A percentile compares a stretch with the other conserved stretches of the same genome.
Conservation (phyloP, 2,888 invertebrate species). For the Zonitis immaculata region DNA sequence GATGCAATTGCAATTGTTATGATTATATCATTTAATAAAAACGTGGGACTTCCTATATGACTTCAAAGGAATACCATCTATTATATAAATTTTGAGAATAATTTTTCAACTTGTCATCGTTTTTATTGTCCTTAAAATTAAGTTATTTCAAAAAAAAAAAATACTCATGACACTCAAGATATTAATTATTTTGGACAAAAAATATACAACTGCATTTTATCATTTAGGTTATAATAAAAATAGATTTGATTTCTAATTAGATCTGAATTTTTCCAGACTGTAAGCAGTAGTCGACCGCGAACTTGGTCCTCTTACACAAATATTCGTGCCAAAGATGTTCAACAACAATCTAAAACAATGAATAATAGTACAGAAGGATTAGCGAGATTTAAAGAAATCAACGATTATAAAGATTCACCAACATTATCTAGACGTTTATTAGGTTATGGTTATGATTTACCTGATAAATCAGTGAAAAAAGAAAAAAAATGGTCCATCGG, state of each 20-base stretch:
- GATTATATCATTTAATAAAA: background rate
- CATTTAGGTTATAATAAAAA: conserved; percentile 6
- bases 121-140: background rate
- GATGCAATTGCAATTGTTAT: background rate
- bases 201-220: conserved; percentile 5
- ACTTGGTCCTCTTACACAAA: conserved; percentile 46
- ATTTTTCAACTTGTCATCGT: background rate
- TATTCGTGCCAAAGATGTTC: conserved; percentile 39
- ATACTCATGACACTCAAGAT: too few relatives aligned
- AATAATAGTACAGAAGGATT: conserved; percentile 45
- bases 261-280: conserved; percentile 44
- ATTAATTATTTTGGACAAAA: background rate
- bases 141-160: too few relatives aligned
- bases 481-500: conserved; percentile 76
- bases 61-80: background rate
- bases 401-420: conserved; percentile 35
- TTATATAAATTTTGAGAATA: background rate
- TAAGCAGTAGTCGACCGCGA: conserved; percentile 47
- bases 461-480: conserved; percentile 54
- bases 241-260: background rate
- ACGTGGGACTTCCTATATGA: conserved; percentile 10
- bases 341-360: conserved; percentile 35
- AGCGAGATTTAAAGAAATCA: conserved; percentile 28
- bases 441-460: conserved; percentile 52
- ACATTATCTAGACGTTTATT: conserved; percentile 41